Evolutionary conservation across 2,113 vertebrate species (phyloP).

Genomic region (Oryzias melastigma): DNA sequence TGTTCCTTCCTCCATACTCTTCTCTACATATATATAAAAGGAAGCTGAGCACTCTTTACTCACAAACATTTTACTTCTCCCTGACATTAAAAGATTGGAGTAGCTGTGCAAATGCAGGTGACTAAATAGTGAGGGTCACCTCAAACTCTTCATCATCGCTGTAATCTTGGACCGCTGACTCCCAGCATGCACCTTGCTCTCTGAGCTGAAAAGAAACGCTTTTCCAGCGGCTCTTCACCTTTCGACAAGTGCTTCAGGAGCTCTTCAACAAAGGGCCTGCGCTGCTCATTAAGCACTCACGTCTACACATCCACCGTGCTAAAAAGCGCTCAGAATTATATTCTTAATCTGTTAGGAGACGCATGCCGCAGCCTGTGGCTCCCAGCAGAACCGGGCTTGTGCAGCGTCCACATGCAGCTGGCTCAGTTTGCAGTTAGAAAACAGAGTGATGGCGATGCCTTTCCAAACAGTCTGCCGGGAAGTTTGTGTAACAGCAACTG

Average conservation of each 20-base stretch:
- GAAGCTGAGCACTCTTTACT: too few relatives aligned
- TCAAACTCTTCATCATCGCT: slow-evolving; percentile 10
- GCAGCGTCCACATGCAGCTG: too few relatives aligned
- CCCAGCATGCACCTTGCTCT: not conserved
- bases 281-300: slow-evolving; percentile 16
- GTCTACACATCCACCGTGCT: slow-evolving; percentile 1
- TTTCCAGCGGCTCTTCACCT: not conserved
- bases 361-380: not conserved
- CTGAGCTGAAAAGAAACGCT: not conserved
- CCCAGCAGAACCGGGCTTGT: too few relatives aligned
- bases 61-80: too few relatives aligned
- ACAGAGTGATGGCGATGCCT: slow-evolving; percentile 17
- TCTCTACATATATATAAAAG: too few relatives aligned
- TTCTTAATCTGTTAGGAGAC: not conserved
- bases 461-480: slow-evolving; percentile 28
- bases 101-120: not conserved
- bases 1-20: too few relatives aligned
- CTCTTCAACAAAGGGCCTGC: not conserved
- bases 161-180: not conserved
- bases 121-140: not conserved
- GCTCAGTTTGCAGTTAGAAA: too few relatives aligned
- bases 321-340: not conserved
- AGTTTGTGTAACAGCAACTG: slow-evolving; percentile 21
- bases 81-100: not conserved
- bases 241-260: slow-evolving; percentile 4